Evolutionary conservation across 2,797 vertebrate genomes (phyloP).

Genomic region (Holocentrus rufus): DNA sequence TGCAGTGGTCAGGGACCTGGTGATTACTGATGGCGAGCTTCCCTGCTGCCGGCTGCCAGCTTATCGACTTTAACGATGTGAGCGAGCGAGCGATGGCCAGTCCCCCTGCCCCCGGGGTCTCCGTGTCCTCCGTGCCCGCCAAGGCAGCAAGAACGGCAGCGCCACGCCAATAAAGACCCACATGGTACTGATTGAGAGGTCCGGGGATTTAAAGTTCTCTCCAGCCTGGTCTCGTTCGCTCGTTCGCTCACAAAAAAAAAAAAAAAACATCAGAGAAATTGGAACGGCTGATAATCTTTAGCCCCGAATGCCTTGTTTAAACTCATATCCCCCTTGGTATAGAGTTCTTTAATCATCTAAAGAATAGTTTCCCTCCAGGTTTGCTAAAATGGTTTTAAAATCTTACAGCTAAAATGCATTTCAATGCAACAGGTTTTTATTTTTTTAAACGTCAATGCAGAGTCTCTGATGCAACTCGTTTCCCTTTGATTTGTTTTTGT

Average conservation of each 20-base stretch:
- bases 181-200: conserved; percentile 75
- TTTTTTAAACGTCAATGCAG: background rate
- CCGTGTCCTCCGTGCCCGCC: conserved; percentile 63
- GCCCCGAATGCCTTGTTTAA: conserved; percentile 31
- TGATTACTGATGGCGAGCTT: conserved; percentile 67
- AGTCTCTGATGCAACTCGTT: background rate
- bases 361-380: conserved; percentile 3
- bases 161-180: conserved; percentile 71
- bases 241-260: conserved; percentile 32
- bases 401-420: background rate
- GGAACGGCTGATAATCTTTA: conserved; percentile 43
- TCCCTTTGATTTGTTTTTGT: conserved; percentile 5
- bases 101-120: conserved; percentile 66
- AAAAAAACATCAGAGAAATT: conserved; percentile 37
- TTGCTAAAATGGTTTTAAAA: conserved; percentile 22
- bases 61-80: conserved; percentile 76
- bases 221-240: conserved; percentile 12
- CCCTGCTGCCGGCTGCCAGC: conserved; percentile 66
- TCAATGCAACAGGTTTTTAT: conserved; percentile 14
- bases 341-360: conserved; percentile 34
- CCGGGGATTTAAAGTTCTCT: conserved; percentile 50
- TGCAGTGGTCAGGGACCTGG: conserved; percentile 64
- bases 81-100: conserved; percentile 66
- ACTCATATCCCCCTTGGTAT: conserved; percentile 7
- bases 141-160: conserved; percentile 64